phyloP scores from a whole-genome alignment of 2,888 invertebrate genomes.

The Apoderus coryli region DNA sequence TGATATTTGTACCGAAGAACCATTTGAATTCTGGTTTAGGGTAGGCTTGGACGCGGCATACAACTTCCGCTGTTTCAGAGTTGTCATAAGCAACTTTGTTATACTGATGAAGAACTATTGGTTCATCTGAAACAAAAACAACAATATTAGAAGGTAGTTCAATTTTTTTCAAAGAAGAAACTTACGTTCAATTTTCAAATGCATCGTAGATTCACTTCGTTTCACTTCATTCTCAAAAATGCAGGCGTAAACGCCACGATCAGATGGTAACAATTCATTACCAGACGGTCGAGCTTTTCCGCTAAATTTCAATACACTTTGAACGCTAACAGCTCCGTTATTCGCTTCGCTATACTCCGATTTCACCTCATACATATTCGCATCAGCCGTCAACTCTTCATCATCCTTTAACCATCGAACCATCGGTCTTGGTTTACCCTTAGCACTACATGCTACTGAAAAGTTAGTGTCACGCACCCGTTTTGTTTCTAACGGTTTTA shows the following conservation, averaged over 20 bases:
- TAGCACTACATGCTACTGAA: constrained; percentile 69
- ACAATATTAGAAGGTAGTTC: too few species aligned
- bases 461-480: constrained; percentile 68
- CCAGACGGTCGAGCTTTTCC: constrained; percentile 64
- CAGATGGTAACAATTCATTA: constrained; percentile 66
- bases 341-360: constrained; percentile 63
- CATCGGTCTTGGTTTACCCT: constrained; percentile 74
- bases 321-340: constrained; percentile 68
- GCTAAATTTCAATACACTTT: constrained; percentile 66
- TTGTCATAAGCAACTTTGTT: constrained; percentile 80
- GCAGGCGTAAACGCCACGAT: constrained; percentile 78
- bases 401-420: constrained; percentile 81
- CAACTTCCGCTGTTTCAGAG: constrained; percentile 71
- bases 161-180: constrained; percentile 18
- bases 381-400: constrained; percentile 59
- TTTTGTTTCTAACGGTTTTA: constrained; percentile 69
- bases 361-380: constrained; percentile 67
- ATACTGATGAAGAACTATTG: constrained; percentile 72
- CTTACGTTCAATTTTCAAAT: constrained; percentile 79
- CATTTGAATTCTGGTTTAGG: constrained; percentile 89
- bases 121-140: constrained; percentile 48
- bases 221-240: constrained; percentile 82
- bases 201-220: constrained; percentile 77
- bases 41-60: constrained; percentile 81
- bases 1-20: constrained; percentile 64